phyloP scores from a whole-genome alignment of 2,113 vertebrate species.

The Puntigrus tetrazona region DNA sequence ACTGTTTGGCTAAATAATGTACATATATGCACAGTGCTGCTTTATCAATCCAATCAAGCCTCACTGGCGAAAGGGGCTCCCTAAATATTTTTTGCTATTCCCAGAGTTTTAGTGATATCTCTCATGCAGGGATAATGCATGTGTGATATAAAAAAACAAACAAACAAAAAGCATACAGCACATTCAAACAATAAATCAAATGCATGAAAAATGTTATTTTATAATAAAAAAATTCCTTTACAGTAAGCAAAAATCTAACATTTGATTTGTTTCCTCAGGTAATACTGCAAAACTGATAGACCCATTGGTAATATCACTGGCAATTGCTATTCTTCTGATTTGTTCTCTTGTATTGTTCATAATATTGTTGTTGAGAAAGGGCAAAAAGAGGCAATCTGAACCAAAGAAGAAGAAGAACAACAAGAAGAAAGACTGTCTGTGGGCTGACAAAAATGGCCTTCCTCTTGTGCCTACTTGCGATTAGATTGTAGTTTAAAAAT shows the following conservation, averaged over 20 bases:
- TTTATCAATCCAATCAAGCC: background rate
- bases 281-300: background rate
- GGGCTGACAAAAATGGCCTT: conserved; percentile 63
- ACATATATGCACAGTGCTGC: background rate
- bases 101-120: background rate
- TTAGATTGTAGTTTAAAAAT: background rate
- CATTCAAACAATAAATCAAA: background rate
- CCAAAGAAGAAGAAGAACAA: conserved; percentile 58
- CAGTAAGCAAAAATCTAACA: background rate
- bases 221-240: background rate
- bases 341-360: conserved; percentile 51
- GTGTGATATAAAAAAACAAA: background rate
- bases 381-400: conserved; percentile 44
- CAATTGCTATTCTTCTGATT: conserved; percentile 38
- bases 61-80: background rate
- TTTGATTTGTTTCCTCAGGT: conserved; percentile 44
- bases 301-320: background rate
- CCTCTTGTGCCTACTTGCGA: background rate
- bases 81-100: background rate
- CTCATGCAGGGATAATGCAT: background rate
- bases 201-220: background rate
- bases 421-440: conserved; percentile 52
- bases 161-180: background rate
- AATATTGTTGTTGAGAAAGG: conserved; percentile 42
- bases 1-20: background rate